phyloP scores from a whole-genome alignment of 1,140 invertebrate genomes.

The Ridgeia piscesae region DNA sequence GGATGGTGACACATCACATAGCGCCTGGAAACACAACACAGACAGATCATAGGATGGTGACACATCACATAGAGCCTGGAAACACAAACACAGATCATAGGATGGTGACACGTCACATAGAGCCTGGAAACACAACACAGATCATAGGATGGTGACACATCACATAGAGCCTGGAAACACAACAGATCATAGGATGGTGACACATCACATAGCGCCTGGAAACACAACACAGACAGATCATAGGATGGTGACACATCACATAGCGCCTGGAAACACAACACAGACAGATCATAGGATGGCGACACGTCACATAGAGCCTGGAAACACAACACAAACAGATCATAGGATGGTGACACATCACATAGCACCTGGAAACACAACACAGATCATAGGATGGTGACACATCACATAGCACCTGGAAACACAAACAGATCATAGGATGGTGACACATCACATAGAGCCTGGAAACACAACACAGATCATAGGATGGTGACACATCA shows the following conservation, averaged over 20 bases:
- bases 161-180: not conserved
- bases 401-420: not conserved
- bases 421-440: conserved; percentile 27
- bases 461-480: not conserved
- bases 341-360: not conserved
- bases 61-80: not conserved
- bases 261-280: not conserved
- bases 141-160: not conserved
- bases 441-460: conserved; percentile 18
- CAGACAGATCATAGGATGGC: not conserved
- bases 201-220: not conserved
- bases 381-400: not conserved
- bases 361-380: not conserved
- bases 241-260: not conserved
- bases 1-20: not conserved
- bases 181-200: not conserved
- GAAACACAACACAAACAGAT: not conserved
- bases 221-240: not conserved
- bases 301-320: not conserved
- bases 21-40: not conserved
- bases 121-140: not conserved
- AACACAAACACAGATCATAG: conserved; percentile 17
- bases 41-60: not conserved
- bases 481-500: not conserved
- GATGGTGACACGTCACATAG: conserved; percentile 26